Evolutionary conservation across 1,140 invertebrate genomes (phyloP).

Genomic region (Halyomorpha halys): DNA sequence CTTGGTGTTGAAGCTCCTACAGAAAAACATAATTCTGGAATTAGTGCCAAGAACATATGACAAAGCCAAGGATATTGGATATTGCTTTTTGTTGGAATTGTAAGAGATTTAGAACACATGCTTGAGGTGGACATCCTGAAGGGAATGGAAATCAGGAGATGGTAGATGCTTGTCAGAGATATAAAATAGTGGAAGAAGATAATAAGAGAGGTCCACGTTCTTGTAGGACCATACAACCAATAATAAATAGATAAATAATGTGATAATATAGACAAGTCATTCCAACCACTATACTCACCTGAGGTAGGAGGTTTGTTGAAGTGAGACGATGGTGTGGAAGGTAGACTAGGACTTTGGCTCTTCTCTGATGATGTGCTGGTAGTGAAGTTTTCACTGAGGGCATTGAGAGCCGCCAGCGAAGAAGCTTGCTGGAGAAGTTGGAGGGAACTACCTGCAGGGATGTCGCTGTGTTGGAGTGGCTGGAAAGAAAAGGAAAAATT

Average conservation of each 20-base stretch:
- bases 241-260: too few relatives aligned
- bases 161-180: too few relatives aligned
- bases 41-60: too few relatives aligned
- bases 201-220: too few relatives aligned
- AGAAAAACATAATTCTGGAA: neutral
- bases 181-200: too few relatives aligned
- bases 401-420: constrained; percentile 32
- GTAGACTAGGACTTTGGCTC: constrained; percentile 30
- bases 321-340: constrained; percentile 3
- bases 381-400: constrained; percentile 30
- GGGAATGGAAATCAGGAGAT: too few relatives aligned
- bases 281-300: neutral
- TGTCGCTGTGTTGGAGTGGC: constrained; percentile 25
- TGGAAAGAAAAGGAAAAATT: neutral
- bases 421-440: constrained; percentile 32
- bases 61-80: too few relatives aligned
- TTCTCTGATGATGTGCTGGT: constrained; percentile 43
- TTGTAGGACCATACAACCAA: too few relatives aligned
- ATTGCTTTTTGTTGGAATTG: too few relatives aligned
- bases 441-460: constrained; percentile 26
- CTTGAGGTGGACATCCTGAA: too few relatives aligned
- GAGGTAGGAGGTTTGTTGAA: neutral
- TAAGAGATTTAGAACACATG: too few relatives aligned
- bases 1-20: constrained; percentile 19
- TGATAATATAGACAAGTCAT: too few relatives aligned